These are phyloP conservation scores for Barbus barbus DNA, from an alignment of 2,113 vertebrate genomes.

Conservation along the genomic window DNA sequence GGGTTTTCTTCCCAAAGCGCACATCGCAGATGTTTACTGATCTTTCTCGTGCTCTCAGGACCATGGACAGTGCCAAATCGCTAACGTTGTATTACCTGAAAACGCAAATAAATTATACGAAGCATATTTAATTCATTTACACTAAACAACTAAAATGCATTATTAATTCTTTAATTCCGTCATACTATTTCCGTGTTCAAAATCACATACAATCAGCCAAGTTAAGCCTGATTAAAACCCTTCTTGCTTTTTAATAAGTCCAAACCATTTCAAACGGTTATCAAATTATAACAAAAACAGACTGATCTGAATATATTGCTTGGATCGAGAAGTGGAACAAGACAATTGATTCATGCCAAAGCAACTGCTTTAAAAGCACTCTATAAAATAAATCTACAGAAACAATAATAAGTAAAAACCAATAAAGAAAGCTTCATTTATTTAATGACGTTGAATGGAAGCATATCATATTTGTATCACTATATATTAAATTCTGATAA, in stretches of 20 bases:
- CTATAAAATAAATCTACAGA: neutral
- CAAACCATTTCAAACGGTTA: neutral
- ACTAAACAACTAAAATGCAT: neutral
- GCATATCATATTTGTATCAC: neutral
- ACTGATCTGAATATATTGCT: slow-evolving; percentile 1
- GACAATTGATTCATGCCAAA: neutral
- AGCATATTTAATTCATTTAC: neutral
- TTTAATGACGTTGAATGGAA: neutral
- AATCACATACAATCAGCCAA: neutral
- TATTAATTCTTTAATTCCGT: neutral
- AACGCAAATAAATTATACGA: neutral
- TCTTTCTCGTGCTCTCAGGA: slow-evolving; percentile 7
- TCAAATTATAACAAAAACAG: neutral
- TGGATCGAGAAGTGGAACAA: neutral
- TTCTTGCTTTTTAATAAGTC: neutral
- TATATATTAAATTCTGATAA: neutral
- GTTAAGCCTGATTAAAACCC: neutral
- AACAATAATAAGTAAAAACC: neutral
- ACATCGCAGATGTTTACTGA: neutral
- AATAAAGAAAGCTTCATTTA: neutral
- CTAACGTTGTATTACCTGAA: neutral
- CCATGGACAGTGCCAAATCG: slow-evolving; percentile 33
- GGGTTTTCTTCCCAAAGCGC: neutral
- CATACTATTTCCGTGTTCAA: neutral
- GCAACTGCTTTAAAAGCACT: neutral